These are phyloP conservation scores for Galleria mellonella DNA, from an alignment of 1,140 invertebrate genomes.

Conservation along the genomic window DNA sequence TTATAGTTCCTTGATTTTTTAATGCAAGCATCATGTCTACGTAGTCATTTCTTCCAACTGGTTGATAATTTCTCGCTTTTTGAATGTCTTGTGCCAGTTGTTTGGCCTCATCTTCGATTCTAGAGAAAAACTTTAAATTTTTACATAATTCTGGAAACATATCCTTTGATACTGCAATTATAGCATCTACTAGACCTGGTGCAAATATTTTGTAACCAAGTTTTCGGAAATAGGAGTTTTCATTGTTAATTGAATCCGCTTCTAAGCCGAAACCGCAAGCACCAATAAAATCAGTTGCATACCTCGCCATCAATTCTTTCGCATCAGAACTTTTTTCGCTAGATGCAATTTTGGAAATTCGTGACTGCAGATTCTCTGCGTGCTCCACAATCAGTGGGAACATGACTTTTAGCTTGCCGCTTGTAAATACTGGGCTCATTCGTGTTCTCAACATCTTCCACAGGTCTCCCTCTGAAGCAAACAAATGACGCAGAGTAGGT, in stretches of 20 bases:
- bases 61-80: slow-evolving; percentile 40
- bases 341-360: slow-evolving; percentile 9
- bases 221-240: slow-evolving; percentile 3
- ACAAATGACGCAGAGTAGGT: slow-evolving; percentile 7
- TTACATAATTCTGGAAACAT: not conserved
- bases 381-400: slow-evolving; percentile 63
- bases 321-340: not conserved
- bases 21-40: slow-evolving; percentile 72
- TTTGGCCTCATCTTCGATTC: not conserved
- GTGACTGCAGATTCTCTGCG: slow-evolving; percentile 42
- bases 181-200: not conserved
- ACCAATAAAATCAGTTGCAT: slow-evolving; percentile 53
- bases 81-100: slow-evolving; percentile 33
- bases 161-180: not conserved
- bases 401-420: slow-evolving; percentile 75
- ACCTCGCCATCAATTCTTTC: slow-evolving; percentile 18
- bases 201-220: not conserved
- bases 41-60: slow-evolving; percentile 63
- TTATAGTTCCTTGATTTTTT: slow-evolving; percentile 22
- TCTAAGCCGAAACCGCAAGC: slow-evolving; percentile 31
- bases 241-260: slow-evolving; percentile 22
- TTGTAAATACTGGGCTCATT: slow-evolving; percentile 76
- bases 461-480: slow-evolving; percentile 11
- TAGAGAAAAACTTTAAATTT: not conserved
- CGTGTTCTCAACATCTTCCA: slow-evolving; percentile 69